These are phyloP conservation scores for Beroe ovata DNA, from an alignment of 37 sponge, comb jelly and placozoan genomes.

Conservation along the genomic window DNA sequence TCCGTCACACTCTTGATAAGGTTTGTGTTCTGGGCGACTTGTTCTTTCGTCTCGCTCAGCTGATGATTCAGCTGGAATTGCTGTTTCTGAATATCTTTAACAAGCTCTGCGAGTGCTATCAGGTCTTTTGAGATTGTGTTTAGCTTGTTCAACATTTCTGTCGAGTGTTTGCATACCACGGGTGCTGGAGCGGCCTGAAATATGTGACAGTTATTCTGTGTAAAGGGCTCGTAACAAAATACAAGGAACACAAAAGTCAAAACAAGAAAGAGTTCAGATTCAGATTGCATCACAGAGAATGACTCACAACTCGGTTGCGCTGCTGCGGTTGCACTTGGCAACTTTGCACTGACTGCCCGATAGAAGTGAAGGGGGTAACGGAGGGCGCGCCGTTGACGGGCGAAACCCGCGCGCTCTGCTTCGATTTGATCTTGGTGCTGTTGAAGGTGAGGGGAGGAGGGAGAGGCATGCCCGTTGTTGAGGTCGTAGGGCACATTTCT, in stretches of 20 bases:
- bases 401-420: slow-evolving; percentile 3
- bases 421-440: slow-evolving; percentile 34
- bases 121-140: slow-evolving; percentile 43
- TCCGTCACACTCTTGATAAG: slow-evolving; percentile 5
- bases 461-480: not conserved
- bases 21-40: not conserved
- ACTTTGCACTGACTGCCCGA: not conserved
- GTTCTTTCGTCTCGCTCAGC: slow-evolving; percentile 16
- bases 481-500: slow-evolving; percentile 28
- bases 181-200: not conserved
- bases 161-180: slow-evolving; percentile 40
- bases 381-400: slow-evolving; percentile 19
- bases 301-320: slow-evolving; percentile 3
- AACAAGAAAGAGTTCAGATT: no score
- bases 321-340: slow-evolving; percentile 34
- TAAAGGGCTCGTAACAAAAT: no score
- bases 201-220: no score
- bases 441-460: slow-evolving; percentile 57
- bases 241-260: no score
- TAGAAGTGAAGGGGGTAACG: slow-evolving; percentile 15
- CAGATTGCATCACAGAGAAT: no score
- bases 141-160: slow-evolving; percentile 32
- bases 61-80: slow-evolving; percentile 19
- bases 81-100: slow-evolving; percentile 36
- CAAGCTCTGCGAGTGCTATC: slow-evolving; percentile 41